These are phyloP conservation scores for Drosophila formosana DNA, from an alignment of 2,888 invertebrate genomes.

Conservation along the genomic window DNA sequence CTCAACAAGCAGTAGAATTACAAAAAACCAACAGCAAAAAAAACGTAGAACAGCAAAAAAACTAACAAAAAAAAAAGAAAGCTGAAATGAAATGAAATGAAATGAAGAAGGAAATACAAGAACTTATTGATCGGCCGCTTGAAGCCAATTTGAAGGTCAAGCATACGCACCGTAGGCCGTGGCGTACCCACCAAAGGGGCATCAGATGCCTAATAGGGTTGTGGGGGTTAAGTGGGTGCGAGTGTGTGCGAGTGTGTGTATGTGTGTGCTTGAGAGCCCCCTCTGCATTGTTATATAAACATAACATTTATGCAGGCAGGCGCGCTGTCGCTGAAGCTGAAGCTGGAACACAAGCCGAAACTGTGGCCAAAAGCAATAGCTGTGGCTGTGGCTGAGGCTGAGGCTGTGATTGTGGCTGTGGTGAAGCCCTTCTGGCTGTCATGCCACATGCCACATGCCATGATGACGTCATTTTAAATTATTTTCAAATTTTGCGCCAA, in stretches of 20 bases:
- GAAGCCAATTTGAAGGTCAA: slow-evolving; percentile 75
- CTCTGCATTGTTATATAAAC: slow-evolving; percentile 67
- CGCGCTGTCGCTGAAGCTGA: slow-evolving; percentile 1
- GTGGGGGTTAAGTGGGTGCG: no score
- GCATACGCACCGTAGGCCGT: slow-evolving; percentile 67
- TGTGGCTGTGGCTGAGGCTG: neutral
- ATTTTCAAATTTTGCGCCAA: slow-evolving; percentile 78
- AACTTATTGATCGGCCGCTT: slow-evolving; percentile 70
- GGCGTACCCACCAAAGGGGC: slow-evolving; percentile 2
- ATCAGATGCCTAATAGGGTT: slow-evolving; percentile 16
- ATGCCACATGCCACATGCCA: slow-evolving; percentile 36
- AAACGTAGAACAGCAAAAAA: slow-evolving; percentile 5
- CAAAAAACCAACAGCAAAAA: slow-evolving; percentile 16
- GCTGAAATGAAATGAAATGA: slow-evolving; percentile 17
- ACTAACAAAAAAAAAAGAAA: slow-evolving; percentile 9
- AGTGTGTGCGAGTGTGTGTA: neutral
- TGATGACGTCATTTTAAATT: slow-evolving; percentile 77
- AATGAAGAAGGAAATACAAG: slow-evolving; percentile 57
- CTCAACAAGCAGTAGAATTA: slow-evolving; percentile 73
- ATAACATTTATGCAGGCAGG: slow-evolving; percentile 48
- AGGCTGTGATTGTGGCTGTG: neutral
- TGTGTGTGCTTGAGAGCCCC: neutral
- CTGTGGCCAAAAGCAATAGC: slow-evolving; percentile 1
- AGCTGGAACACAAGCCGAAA: neutral
- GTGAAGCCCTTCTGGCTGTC: slow-evolving; percentile 21